Evolutionary conservation across 2,888 invertebrate species (phyloP), one percentile per base, ranked within the genome.

Genomic region (Cacoxenus indagator): DNA sequence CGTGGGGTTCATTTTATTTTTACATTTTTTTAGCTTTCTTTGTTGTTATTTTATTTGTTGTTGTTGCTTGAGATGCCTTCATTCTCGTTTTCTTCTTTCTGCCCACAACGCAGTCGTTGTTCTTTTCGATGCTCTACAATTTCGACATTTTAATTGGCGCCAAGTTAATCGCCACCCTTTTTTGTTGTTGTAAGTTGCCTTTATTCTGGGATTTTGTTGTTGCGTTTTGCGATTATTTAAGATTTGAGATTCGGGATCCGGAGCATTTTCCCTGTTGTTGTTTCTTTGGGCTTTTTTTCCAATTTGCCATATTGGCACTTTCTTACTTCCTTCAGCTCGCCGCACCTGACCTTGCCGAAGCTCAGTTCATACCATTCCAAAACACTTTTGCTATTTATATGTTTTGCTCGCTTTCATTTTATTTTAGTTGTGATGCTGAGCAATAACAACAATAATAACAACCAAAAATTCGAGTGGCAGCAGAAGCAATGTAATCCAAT

Each of bases 121-220:
- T 24, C 54, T 29, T 9, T 57, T 1, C 22, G 45, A 62, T 45
- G 43, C 45, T 62, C 14, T 5, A 24, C 54, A 51, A 65, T 54
- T 65, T 65, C 51, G 22, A 54, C 51, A 65, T 65, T 65, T 65
- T 65, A 65, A 65, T 65, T 65, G 54, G 37, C 17, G 37, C 54
- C 65, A 51, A 54, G 31, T 65, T 37, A 31, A 1, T 27, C 26
- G 55, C 51, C 22, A 5, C 11, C 3, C 11, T 2, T 43, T 0
- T 43, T 43, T 43, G 3, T 43, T 43, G 11, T 43, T n/a, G n/a
- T n/a, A n/a, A n/a, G 0, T 51, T 48, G 48, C 19, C 19, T n/a
- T 48, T 48, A 8, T 48, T 48, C 19, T 17, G 17, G 37, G 37
- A 11, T 37, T 37, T 2, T 37, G 37, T 5, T 51, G 51, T 51